Base-by-base conservation (phyloP, 2,797 vertebrate genomes). In the Percopsis omiscomaycus region DNA sequence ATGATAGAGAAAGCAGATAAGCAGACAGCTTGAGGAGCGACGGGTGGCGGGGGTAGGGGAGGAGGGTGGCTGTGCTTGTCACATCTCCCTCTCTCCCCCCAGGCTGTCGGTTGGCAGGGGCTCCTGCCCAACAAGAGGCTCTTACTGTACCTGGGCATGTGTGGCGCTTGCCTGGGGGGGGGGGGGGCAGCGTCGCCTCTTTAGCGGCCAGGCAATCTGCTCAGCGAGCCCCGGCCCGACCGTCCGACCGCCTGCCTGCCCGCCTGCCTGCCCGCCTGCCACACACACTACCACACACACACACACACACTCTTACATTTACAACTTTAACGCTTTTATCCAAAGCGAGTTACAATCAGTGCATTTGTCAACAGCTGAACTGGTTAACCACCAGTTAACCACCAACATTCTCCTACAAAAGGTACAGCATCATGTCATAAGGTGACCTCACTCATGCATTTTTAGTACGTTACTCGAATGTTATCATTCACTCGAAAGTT, bases 191-290 rank as follows among this genome's bases (percentile, higher is more conserved):
- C 79, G 42, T 72, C 85, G 83, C 84, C 89, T 91, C 89, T 91
- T 91, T 90, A 91, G 91, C 84, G 73, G 92, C 91, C 91, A 92
- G 88, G 77, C 91, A 91, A 92, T 90, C 91, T 91, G 91, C 87
- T 91, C 83, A 0, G 73, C 47, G 57, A 84, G 75, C 61, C 73
- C 58, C 16, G 57, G 62, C 70, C 74, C 3, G 11, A 5, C 5
- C n/a, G 44, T 4, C 44, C 44, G 77, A 73, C 67, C 44, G 11
- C 44, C 44, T 12, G 44, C 44, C 11, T 12, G 5, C 44, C 44
- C 44, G 11, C 44, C 44, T 12, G 44, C 44, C 11, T 12, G 5
- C 44, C 44, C 2, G 5, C 44, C 5, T 45, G 44, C 44, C 22
- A 22, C 22, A 22, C 22, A 22, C 22, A 22, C 22, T n/a, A n/a